phyloP scores from a whole-genome alignment of 2,888 invertebrate genomes.

The Meteorus colon region DNA sequence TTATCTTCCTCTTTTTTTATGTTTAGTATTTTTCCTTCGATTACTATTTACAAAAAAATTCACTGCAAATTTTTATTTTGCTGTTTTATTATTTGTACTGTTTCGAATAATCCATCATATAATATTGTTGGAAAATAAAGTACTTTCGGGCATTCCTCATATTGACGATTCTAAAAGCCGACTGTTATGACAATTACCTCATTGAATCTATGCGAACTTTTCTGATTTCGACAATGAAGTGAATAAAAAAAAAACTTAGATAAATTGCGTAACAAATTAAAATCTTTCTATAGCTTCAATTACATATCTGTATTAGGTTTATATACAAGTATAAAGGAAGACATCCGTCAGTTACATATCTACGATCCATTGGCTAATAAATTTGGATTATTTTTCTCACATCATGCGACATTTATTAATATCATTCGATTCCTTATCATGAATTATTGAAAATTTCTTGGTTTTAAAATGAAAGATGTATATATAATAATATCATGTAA shows the following conservation, averaged over 20 bases:
- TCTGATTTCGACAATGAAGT: constrained; percentile 26
- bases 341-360: constrained; percentile 55
- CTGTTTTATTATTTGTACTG: constrained; percentile 65
- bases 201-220: background rate
- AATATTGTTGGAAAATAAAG: constrained; percentile 20
- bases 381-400: constrained; percentile 27
- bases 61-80: constrained; percentile 65
- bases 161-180: background rate
- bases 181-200: background rate
- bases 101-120: constrained; percentile 57
- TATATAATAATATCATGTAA: background rate
- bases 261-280: constrained; percentile 38
- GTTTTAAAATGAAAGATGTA: background rate
- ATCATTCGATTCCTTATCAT: constrained; percentile 3
- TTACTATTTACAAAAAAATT: constrained; percentile 66
- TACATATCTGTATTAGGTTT: constrained; percentile 48
- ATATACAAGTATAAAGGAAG: constrained; percentile 61
- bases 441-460: constrained; percentile 17
- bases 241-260: background rate
- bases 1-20: constrained; percentile 28
- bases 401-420: constrained; percentile 8
- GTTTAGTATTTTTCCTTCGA: constrained; percentile 32
- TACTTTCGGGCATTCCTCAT: background rate
- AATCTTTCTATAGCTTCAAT: constrained; percentile 42
- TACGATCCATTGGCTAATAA: constrained; percentile 42